These are phyloP conservation scores for Carassius gibelio DNA, from an alignment of 2,113 vertebrate species.

Conservation along the genomic window DNA sequence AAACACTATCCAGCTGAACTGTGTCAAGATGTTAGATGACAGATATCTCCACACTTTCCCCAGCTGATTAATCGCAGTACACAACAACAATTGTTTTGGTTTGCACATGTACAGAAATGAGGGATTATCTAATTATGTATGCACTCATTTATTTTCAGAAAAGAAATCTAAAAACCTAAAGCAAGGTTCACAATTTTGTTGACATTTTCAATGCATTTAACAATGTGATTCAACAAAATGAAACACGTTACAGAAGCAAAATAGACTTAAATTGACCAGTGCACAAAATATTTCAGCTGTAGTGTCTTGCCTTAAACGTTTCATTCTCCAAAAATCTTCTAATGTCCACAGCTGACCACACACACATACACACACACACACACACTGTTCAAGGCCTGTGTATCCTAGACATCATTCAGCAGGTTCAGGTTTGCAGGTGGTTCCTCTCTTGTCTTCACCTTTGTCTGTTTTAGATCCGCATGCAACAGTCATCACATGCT, in stretches of 20 bases:
- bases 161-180: background rate
- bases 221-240: no score
- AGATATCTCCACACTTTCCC: no score
- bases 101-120: background rate
- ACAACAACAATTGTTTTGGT: no score
- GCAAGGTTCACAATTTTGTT: no score
- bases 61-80: no score
- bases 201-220: no score
- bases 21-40: no score
- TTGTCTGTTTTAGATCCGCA: constrained; percentile 41
- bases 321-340: background rate
- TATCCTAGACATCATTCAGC: constrained; percentile 57
- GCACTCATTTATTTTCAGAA: background rate
- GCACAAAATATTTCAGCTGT: background rate
- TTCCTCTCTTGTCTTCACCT: constrained; percentile 68
- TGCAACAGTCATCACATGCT: background rate
- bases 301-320: background rate
- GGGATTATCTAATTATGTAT: background rate
- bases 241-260: background rate
- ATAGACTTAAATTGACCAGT: background rate
- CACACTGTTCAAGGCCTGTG: background rate
- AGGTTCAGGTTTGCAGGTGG: constrained; percentile 62
- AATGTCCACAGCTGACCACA: background rate
- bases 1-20: no score
- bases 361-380: background rate